Percentiles rank a stretch among this genome's conserved stretches.
Conservation (phyloP, 2,113 vertebrate genomes). For the Mixornis gularis region DNA sequence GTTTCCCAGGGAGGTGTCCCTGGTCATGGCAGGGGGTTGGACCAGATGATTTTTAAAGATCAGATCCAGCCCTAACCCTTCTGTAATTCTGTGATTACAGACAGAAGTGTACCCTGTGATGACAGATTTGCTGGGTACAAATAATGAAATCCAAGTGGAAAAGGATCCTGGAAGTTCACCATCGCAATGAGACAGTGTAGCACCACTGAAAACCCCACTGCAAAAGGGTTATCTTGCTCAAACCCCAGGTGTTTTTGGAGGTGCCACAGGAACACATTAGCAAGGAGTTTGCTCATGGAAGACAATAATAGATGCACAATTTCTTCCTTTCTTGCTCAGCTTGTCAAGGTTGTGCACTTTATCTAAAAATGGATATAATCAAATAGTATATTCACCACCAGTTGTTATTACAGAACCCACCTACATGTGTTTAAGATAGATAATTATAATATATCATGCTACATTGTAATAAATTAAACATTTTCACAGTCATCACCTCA, state of each 20-base stretch:
- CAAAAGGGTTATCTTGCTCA: rapidly evolving
- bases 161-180: neutral
- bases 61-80: neutral
- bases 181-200: neutral
- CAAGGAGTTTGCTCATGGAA: neutral
- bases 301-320: neutral
- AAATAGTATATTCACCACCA: neutral
- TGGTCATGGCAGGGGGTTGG: no score
- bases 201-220: rapidly evolving
- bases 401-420: neutral
- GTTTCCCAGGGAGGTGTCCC: neutral
- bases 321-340: neutral
- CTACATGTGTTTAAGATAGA: neutral
- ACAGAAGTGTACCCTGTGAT: neutral
- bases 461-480: neutral
- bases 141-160: neutral
- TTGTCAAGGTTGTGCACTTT: neutral
- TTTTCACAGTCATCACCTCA: neutral
- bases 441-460: neutral
- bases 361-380: neutral
- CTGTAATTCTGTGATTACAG: neutral
- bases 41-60: neutral
- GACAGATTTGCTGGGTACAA: neutral
- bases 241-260: neutral
- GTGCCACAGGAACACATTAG: neutral